Percentiles rank a stretch among this genome's conserved stretches.
These are phyloP conservation scores for Ecliptopera silaceata DNA, from an alignment of 2,888 invertebrate species.

Conservation along the genomic window DNA sequence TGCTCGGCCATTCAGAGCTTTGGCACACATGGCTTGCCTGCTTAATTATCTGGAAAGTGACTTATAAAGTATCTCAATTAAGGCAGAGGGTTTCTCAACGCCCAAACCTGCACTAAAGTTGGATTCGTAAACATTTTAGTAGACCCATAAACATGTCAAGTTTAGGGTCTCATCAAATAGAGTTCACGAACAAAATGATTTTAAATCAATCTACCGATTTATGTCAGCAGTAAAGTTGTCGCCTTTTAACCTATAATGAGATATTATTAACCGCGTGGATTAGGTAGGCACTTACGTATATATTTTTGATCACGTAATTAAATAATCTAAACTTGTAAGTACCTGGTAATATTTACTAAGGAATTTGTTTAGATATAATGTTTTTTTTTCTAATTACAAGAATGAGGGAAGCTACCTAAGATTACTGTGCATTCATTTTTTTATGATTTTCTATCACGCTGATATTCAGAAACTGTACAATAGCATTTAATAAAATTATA, in stretches of 20 bases:
- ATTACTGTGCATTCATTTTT: not conserved
- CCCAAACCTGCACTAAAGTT: slow-evolving; percentile 27
- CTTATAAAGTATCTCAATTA: slow-evolving; percentile 33
- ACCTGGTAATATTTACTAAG: too few species aligned
- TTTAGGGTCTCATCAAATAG: slow-evolving; percentile 52
- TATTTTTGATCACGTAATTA: not conserved
- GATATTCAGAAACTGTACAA: slow-evolving; percentile 26
- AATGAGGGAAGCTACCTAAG: too few species aligned
- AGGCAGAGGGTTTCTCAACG: slow-evolving; percentile 32
- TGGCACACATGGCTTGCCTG: slow-evolving; percentile 54
- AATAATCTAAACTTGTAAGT: not conserved
- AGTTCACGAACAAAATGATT: slow-evolving; percentile 60
- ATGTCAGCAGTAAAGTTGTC: slow-evolving; percentile 67
- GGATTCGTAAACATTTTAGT: slow-evolving; percentile 47
- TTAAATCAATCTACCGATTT: slow-evolving; percentile 64
- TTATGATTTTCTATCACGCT: slow-evolving; percentile 9
- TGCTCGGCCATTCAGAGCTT: slow-evolving; percentile 54
- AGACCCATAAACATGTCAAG: slow-evolving; percentile 59
- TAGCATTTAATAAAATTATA: slow-evolving; percentile 43
- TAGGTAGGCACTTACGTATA: slow-evolving; percentile 20
- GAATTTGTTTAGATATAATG: too few species aligned
- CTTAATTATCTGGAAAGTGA: slow-evolving; percentile 51
- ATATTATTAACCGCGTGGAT: slow-evolving; percentile 57
- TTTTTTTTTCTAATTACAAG: too few species aligned
- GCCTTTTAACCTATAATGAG: slow-evolving; percentile 64